Base-by-base conservation (phyloP, 2,113 vertebrate genomes). In the Paedocypris sp. region DNA sequence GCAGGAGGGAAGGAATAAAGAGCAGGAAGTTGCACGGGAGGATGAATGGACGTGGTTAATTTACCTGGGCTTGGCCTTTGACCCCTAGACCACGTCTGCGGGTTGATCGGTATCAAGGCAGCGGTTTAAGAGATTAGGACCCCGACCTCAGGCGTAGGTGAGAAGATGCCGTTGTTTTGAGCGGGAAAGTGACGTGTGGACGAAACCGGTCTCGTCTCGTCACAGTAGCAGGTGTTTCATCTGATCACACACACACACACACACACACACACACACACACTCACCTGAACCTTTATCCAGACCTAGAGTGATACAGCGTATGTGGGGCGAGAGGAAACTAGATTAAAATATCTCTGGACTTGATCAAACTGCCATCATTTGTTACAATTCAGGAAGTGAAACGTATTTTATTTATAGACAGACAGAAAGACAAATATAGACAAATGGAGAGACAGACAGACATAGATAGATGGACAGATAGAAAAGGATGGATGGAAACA, bases 201-300 rank as follows among this genome's bases (percentile, higher is more conserved):
- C 29, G 53, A 67, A 67, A 53, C 41, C 36, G 39, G 39, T 36
- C 18, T 53, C 39, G 25, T 28, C 51, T 53, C 43, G 60, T 49
- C 35, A 20, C 20, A 13, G 31, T 47, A 52, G 33, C 41, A 70
- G 62, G 62, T 61, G 57, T 48, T 56, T 58, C 15, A 38, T 61
- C 39, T 26, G 60, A 33, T 43, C 39, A 46, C 46, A 63, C 3
- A 46, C 16, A 13, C 26, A 20, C 15, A 51, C 25, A 33, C 13
- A 15, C 23, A 50, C 49, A 64, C 12, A 28, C 31, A 49, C 11
- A 38, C 39, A 25, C 8, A 8, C 43, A 26, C 43, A 62, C 13
- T 22, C 36, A 52, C 18, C 35, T 47, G 57, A 56, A 58, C 39
- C 26, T 6, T 22, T 12, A 57, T 19, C 53, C 53, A 43, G 25